Evolutionary conservation across 2,113 vertebrate species (phyloP).

Genomic region (Lophius piscatorius): DNA sequence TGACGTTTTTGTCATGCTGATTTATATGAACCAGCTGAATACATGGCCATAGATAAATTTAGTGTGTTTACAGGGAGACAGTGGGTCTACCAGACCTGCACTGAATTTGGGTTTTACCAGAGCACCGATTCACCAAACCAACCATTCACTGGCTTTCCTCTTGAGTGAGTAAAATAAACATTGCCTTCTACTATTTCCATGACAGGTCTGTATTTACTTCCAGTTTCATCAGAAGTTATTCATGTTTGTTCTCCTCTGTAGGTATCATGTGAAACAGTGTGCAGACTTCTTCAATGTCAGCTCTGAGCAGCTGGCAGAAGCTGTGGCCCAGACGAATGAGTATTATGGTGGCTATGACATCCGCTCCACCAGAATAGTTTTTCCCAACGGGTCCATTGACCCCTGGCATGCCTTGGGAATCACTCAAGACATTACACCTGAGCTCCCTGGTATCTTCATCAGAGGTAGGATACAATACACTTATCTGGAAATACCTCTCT

Average conservation of each 20-base stretch:
- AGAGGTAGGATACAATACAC: constrained; percentile 51
- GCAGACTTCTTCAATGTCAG: constrained; percentile 67
- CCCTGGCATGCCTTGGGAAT: constrained; percentile 75
- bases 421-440: constrained; percentile 59
- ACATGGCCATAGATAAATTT: not conserved
- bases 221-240: not conserved
- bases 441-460: constrained; percentile 76
- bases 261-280: constrained; percentile 66
- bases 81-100: constrained; percentile 78
- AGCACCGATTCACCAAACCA: constrained; percentile 75
- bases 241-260: constrained; percentile 4
- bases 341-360: constrained; percentile 71
- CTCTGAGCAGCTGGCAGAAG: constrained; percentile 52
- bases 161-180: constrained; percentile 66
- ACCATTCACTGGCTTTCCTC: constrained; percentile 74
- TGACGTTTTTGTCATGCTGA: not conserved
- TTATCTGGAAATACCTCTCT: not conserved
- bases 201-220: not conserved
- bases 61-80: constrained; percentile 64
- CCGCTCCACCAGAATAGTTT: constrained; percentile 64
- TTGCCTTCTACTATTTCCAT: no score
- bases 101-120: constrained; percentile 83
- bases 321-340: constrained; percentile 71
- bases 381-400: constrained; percentile 78
- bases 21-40: constrained; percentile 7